Conservation (phyloP, 23 tunicate genomes). For the Phallusia fumigata region DNA sequence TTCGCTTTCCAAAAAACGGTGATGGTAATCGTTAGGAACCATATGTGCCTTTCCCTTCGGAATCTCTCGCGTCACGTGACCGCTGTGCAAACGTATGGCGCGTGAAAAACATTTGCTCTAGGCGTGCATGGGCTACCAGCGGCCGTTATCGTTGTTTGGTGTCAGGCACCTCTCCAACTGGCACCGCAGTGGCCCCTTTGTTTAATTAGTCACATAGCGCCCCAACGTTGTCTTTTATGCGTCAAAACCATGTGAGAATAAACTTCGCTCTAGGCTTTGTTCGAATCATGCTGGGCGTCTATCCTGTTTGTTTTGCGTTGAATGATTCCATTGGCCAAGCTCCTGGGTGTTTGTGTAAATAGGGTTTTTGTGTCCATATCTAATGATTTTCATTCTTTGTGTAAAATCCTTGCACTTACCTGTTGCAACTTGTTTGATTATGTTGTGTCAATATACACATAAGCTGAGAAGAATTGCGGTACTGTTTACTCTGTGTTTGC, state of each 20-base stretch:
- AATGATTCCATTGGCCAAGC: background rate
- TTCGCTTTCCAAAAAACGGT: no score
- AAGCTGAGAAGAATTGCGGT: no score
- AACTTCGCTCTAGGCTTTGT: background rate
- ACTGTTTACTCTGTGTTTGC: no score
- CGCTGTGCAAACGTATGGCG: conserved; percentile 8
- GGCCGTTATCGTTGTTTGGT: conserved; percentile 5
- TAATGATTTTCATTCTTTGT: no score
- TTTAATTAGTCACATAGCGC: conserved; percentile 3
- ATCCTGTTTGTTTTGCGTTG: background rate
- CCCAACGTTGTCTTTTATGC: conserved; percentile 2
- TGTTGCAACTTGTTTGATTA: no score
- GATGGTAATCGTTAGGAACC: background rate
- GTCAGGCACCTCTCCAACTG: conserved; percentile 8
- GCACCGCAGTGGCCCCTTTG: background rate
- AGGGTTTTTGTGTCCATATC: no score
- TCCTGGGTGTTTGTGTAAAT: no score
- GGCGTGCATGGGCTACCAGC: background rate
- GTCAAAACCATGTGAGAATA: background rate
- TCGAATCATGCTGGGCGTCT: background rate
- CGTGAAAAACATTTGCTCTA: conserved; percentile 6
- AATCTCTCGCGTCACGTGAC: background rate
- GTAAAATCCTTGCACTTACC: no score
- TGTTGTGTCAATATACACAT: no score
- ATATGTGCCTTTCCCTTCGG: conserved; percentile 8